Evolutionary conservation across 2,888 invertebrate genomes (phyloP).

Genomic region (Proisotoma minuta): DNA sequence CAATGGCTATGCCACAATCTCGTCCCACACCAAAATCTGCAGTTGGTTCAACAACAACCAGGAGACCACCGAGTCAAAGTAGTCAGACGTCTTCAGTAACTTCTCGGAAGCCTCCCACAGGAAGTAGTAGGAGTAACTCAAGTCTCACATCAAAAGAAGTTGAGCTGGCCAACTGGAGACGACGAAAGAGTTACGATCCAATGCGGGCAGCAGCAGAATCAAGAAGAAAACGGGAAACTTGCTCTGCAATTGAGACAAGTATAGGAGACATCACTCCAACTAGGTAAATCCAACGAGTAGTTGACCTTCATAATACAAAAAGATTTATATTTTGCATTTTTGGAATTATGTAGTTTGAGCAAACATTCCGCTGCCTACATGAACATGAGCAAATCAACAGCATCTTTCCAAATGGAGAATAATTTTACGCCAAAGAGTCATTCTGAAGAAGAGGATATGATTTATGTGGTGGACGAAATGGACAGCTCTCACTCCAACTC

Average conservation of each 20-base stretch:
- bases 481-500: constrained; percentile 39
- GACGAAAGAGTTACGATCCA: constrained; percentile 91
- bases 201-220: constrained; percentile 89
- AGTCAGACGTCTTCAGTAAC: too few relatives aligned
- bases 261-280: constrained; percentile 24
- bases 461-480: constrained; percentile 37
- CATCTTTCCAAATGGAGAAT: constrained; percentile 37
- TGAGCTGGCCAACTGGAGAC: constrained; percentile 91
- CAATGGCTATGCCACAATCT: background rate
- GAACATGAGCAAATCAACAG: constrained; percentile 31
- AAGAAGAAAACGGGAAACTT: constrained; percentile 50
- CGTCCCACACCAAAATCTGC: background rate
- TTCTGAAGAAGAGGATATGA: constrained; percentile 39
- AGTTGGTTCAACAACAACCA: too few relatives aligned
- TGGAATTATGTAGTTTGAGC: background rate
- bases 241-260: constrained; percentile 28
- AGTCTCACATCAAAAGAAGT: constrained; percentile 71
- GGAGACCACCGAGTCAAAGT: background rate
- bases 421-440: constrained; percentile 20
- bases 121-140: constrained; percentile 62
- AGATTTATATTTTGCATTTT: too few relatives aligned
- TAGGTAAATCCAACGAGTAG: background rate
- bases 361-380: constrained; percentile 18
- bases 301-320: too few relatives aligned
- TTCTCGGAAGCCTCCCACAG: constrained; percentile 16